Base-by-base conservation (phyloP, 2,888 invertebrate genomes). In the Muschampia plurimacula region DNA sequence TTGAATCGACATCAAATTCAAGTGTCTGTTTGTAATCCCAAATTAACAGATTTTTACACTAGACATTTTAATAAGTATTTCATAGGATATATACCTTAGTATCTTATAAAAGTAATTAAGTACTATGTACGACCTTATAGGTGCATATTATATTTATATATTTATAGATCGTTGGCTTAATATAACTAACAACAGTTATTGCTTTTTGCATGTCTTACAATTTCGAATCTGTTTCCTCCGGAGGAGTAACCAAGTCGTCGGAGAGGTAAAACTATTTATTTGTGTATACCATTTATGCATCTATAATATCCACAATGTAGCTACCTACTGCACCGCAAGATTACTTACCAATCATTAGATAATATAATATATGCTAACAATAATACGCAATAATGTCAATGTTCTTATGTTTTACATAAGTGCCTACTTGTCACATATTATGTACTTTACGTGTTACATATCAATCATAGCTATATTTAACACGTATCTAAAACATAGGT, bases 161-260 rank as follows among this genome's bases (percentile, higher is more conserved):
- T 52, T 5, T 36, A 8, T 7, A n/a, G 7, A 70, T 15, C 5
- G 13, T 12, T 57, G 41, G 65, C 22, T 57, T 71, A 55, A 59
- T 71, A 71, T 84, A 86, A 89, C 92, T 94, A 93, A 94, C 91
- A 93, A 89, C 77, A 84, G 83, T 89, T 91, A 87, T 95, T 95
- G 94, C 91, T 88, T 92, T 95, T 96, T 96, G 96, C 96, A 96
- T 96, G 96, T 95, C 96, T 95, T 96, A 96, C 96, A 96, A 96
- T 95, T 95, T 94, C 93, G 96, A 96, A 95, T 94, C 95, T 90
- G 94, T 95, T 90, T 95, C 95, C 88, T 92, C 95, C 89, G 96
- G 95, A 95, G 96, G 96, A 90, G 95, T 95, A 86, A 95, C 94
- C 88, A 95, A 95, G 89, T 95, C 95, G 76, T 95, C 95, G 84